phyloP scores from a whole-genome alignment of 2,113 vertebrate genomes.

The Prinia subflava region DNA sequence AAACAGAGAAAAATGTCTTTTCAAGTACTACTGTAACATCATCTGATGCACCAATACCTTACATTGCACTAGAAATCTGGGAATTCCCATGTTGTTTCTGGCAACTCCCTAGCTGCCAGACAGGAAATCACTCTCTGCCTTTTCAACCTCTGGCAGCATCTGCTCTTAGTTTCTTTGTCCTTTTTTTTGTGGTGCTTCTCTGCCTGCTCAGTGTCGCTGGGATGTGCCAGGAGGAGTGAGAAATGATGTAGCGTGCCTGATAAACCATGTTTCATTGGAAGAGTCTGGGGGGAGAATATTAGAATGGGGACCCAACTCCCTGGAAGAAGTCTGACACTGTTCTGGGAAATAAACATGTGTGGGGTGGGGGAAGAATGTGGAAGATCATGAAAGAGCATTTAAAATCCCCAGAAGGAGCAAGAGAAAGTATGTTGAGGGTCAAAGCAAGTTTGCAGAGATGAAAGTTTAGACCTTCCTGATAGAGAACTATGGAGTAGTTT shows the following conservation, averaged over 20 bases:
- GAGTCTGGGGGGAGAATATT: not conserved
- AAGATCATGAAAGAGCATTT: not conserved
- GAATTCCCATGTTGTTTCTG: slow-evolving; percentile 55
- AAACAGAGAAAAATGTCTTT: not conserved
- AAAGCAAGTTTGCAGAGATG: not conserved
- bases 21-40: not conserved
- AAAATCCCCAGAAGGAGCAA: not conserved
- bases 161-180: slow-evolving; percentile 7
- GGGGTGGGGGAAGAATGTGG: not conserved
- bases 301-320: not conserved
- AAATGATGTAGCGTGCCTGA: not conserved
- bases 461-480: not conserved
- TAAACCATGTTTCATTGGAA: not conserved
- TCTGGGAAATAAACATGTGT: slow-evolving; percentile 21
- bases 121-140: slow-evolving; percentile 41
- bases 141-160: slow-evolving; percentile 28
- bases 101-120: not conserved
- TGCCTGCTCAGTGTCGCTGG: not conserved
- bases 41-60: not conserved
- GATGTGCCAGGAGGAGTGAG: not conserved
- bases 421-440: not conserved
- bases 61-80: not conserved
- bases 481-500: not conserved
- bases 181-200: not conserved
- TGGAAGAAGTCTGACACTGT: not conserved